Base-by-base conservation (phyloP, 2,113 vertebrate species). In the Psilopsiagon aymara region DNA sequence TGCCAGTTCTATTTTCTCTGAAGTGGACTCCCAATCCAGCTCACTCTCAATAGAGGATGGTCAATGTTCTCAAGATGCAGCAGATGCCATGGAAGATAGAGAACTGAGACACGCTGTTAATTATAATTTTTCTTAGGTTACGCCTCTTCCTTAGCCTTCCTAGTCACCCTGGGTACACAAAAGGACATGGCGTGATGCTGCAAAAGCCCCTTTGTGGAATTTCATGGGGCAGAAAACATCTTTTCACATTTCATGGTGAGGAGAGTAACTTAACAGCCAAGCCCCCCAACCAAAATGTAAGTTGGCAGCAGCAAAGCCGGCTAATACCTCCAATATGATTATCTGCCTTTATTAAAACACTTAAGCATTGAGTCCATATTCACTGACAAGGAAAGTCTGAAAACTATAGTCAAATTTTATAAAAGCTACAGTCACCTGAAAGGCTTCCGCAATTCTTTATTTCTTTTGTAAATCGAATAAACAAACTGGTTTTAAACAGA, bases 401-500 rank as follows among this genome's bases (percentile, higher is more conserved):
- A 86, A 66, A 86, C 51, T 69, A 27, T 0, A 74, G 49, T 25
- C 7, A 70, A 63, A 67, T 78, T 83, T 83, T 80, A 64, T 51
- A 90, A 93, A 92, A 71, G 9, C 18, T 11, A 35, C 10, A 37
- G 51, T 75, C 43, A 88, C 74, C 23, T 74, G 63, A 92, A 93
- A 93, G 73, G 33, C 47, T 75, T 83, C 2, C 2, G 47, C 33
- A 90, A 55, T 88, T 78, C 82, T 57, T 73, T 67, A 31, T 16
- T 78, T 86, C 28, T 90, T 81, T 73, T 39, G 70, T 41, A 82
- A 94, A 89, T 66, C 17, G 1, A 87, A n/a, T 82, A 27, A 90
- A 68, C 33, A 85, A 85, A 82, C 19, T 59, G 28, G 13, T 69
- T 91, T 91, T 73, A 94, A 88, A 77, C 6, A 49, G 31, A 85